phyloP scores from a whole-genome alignment of 1,140 invertebrate species.

The Lanistes nyassanus region DNA sequence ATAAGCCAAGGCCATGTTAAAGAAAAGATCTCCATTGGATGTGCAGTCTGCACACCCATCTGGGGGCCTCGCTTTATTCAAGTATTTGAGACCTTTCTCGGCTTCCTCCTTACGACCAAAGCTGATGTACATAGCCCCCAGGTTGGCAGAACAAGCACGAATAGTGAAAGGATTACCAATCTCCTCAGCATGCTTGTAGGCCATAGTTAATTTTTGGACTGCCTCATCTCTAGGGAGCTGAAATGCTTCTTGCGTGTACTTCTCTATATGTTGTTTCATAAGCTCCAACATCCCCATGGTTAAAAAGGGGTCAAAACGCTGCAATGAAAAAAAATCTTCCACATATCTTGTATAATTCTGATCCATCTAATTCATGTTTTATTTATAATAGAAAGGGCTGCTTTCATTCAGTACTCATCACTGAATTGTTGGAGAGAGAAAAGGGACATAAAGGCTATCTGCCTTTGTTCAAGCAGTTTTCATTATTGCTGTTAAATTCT shows the following conservation, averaged over 20 bases:
- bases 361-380: no score
- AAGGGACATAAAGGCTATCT: no score
- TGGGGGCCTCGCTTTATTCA: conserved; percentile 24
- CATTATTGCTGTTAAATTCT: no score
- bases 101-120: conserved; percentile 13
- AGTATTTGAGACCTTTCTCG: conserved; percentile 25
- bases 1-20: conserved; percentile 34
- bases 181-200: conserved; percentile 21
- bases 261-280: conserved; percentile 17
- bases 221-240: conserved; percentile 3
- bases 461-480: no score
- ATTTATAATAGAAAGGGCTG: no score
- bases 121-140: conserved; percentile 23
- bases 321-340: background rate
- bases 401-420: no score
- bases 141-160: conserved; percentile 33
- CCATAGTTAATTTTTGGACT: conserved; percentile 1
- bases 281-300: conserved; percentile 20
- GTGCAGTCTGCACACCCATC: conserved; percentile 22
- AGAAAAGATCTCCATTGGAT: conserved; percentile 35
- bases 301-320: no score
- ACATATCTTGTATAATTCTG: no score
- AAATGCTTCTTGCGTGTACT: conserved; percentile 14
- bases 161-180: conserved; percentile 20
- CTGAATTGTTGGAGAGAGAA: no score